Evolutionary conservation across 2,113 vertebrate species (phyloP).

Genomic region (Mirounga angustirostris): DNA sequence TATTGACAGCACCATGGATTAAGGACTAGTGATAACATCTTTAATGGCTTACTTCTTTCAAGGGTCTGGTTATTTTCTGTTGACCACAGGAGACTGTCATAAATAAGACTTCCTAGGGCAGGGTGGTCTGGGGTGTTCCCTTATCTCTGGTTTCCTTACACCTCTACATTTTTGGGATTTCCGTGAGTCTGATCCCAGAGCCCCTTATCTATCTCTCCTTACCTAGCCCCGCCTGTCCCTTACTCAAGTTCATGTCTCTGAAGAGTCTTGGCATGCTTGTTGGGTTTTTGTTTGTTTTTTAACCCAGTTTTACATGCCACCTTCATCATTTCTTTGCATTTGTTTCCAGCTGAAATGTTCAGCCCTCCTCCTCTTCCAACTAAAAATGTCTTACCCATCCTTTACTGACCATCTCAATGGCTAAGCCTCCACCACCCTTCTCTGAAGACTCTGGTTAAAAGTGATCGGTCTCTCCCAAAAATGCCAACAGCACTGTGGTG

Average conservation of each 20-base stretch:
- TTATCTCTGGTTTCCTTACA: neutral
- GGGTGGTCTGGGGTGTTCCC: too few species aligned
- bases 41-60: too few species aligned
- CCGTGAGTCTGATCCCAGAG: neutral
- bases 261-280: neutral
- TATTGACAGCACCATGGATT: too few species aligned
- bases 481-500: neutral
- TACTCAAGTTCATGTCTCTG: neutral
- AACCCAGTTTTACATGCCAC: neutral
- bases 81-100: too few species aligned
- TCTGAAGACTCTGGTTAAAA: neutral
- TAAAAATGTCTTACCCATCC: neutral
- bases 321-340: neutral
- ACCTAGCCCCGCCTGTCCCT: neutral
- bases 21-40: too few species aligned
- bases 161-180: neutral
- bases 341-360: conserved; percentile 19
- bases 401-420: neutral
- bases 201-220: neutral
- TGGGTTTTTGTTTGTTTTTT: neutral
- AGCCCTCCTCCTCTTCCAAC: neutral
- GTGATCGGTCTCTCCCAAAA: neutral
- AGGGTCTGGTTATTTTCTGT: too few species aligned
- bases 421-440: neutral
- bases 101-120: too few species aligned